Base-by-base conservation (phyloP, 2,797 vertebrate genomes). In the Cottoperca gobio region DNA sequence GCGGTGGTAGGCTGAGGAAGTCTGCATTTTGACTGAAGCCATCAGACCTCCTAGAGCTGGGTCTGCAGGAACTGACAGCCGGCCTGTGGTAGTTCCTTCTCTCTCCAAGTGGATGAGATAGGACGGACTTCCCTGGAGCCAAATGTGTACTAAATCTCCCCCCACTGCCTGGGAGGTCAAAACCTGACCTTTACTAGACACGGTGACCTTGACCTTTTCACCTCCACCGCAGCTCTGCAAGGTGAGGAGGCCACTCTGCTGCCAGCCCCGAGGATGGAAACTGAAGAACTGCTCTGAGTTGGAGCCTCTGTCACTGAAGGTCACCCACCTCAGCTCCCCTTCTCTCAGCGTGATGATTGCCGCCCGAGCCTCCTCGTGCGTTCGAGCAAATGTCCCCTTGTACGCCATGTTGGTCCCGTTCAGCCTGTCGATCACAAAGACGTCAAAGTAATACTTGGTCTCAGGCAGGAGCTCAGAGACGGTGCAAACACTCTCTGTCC, bases 391-490 rank as follows among this genome's bases (percentile, higher is more conserved):
- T 0, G 95, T 93, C n/a, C 97, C 97, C 0, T 92, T 95, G 82
- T 97, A 98, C 0, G 96, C 90, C 0, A 76, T 75, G 0, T 94
- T 97, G 55, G 96, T 96, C 0, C 95, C 91, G 3, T 97, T 97
- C 33, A 95, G 76, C 65, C 90, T 90, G 70, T 97, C 96, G 0
- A 96, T 92, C 52, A 95, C 93, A 39, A 97, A 97, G n/a, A 98
- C 91, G 0, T 97, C 96, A 45, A 98, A 96, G 87, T 97, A 97
- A 79, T 97, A 97, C 62, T 93, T 94, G 1, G 94, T 96, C 82
- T 93, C 94, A 2, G 97, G 95, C 48, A 93, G 92, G 70, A 98
- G 94, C 17, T 90, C 95, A 0, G 96, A 94, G 62, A 97, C 89
- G 0, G 95, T 96, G 89, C 96, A 97, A 1, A 95, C 94, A 14